phyloP scores from a whole-genome alignment of 2,113 vertebrate genomes.

The Tetraodon nigroviridis region DNA sequence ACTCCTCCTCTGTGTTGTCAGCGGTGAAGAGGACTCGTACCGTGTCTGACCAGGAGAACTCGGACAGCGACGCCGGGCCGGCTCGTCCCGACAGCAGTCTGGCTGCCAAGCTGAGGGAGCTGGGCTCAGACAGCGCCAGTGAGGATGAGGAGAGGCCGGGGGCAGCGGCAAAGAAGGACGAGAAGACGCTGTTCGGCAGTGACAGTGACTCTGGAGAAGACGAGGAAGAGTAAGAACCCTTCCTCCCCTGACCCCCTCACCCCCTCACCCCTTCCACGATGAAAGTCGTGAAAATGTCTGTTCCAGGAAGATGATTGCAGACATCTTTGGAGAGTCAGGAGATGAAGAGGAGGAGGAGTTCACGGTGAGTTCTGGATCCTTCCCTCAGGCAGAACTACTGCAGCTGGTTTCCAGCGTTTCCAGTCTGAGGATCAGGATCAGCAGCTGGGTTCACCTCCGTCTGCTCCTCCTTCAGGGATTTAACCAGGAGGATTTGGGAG shows the following conservation, averaged over 20 bases:
- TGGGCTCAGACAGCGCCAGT: conserved; percentile 86
- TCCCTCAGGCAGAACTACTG: no score
- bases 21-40: conserved; percentile 83
- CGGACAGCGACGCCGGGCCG: conserved; percentile 79
- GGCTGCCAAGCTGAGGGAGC: conserved; percentile 70
- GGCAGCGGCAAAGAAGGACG: conserved; percentile 75
- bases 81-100: conserved; percentile 71
- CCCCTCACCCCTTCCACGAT: background rate
- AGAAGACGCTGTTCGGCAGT: conserved; percentile 92
- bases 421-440: no score
- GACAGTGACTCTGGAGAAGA: conserved; percentile 90
- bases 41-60: conserved; percentile 86
- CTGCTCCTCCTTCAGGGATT: conserved; percentile 79
- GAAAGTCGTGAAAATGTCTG: background rate
- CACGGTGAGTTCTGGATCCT: conserved; percentile 75
- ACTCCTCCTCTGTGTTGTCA: background rate
- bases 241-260: background rate
- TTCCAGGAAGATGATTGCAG: conserved; percentile 93
- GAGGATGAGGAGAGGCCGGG: conserved; percentile 71
- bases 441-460: background rate
- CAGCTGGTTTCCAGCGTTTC: no score
- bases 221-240: conserved; percentile 87
- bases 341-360: conserved; percentile 98
- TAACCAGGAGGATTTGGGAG: conserved; percentile 96
- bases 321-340: conserved; percentile 98